These are phyloP conservation scores for Mustela nigripes DNA, from an alignment of 2,113 vertebrate species.

Conservation along the genomic window DNA sequence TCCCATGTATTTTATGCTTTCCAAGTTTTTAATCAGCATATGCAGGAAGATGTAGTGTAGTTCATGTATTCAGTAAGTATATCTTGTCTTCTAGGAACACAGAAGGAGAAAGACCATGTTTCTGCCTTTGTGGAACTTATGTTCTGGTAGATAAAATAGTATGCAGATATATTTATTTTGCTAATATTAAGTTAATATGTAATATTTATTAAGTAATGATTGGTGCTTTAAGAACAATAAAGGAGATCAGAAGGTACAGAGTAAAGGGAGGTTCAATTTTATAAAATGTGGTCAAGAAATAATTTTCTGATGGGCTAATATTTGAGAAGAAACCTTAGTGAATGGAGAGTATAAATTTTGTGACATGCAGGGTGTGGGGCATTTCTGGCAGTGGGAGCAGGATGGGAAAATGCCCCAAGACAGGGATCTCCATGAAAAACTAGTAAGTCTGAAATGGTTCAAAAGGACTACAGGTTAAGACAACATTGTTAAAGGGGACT, in stretches of 20 bases:
- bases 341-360: neutral
- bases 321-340: neutral
- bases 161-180: neutral
- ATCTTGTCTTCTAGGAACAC: neutral
- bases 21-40: neutral
- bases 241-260: neutral
- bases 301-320: neutral
- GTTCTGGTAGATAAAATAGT: neutral
- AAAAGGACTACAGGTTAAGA: neutral
- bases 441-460: neutral
- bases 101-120: neutral
- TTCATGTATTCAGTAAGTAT: neutral
- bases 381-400: neutral
- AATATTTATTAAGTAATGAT: neutral
- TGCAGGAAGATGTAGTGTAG: neutral
- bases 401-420: neutral
- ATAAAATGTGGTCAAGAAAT: neutral
- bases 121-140: neutral
- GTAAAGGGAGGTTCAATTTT: neutral
- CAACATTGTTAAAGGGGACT: neutral
- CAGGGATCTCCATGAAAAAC: neutral
- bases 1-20: neutral
- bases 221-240: neutral
- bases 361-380: neutral
- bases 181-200: neutral